Percentiles rank a stretch among this genome's conserved stretches.
Evolutionary conservation across 2,113 vertebrate species (phyloP).

Genomic region (Amphiprion percula): DNA sequence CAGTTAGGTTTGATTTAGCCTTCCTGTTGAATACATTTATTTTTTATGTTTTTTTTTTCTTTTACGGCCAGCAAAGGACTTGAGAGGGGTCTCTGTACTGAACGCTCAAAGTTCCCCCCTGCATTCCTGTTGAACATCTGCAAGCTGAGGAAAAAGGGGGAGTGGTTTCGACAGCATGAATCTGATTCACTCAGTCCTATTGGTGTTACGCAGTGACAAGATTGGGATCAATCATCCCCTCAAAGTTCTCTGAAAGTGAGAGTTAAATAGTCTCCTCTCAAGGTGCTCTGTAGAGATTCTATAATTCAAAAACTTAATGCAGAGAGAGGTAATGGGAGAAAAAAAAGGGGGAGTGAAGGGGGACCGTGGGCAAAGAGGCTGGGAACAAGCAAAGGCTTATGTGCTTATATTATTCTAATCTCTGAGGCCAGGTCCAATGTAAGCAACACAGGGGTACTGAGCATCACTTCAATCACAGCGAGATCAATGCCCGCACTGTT

Average conservation of each 20-base stretch:
- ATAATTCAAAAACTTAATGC: constrained; percentile 11
- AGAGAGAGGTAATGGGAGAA: constrained; percentile 30
- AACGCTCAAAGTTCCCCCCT: constrained; percentile 31
- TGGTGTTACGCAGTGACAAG: neutral
- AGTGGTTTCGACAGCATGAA: constrained; percentile 28
- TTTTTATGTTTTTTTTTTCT: constrained; percentile 41
- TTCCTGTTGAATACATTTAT: constrained; percentile 67
- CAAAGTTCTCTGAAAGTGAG: neutral
- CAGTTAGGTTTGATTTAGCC: constrained; percentile 65
- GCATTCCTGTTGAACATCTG: constrained; percentile 62
- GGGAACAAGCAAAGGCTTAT: constrained; percentile 81
- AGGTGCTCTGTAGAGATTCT: constrained; percentile 21
- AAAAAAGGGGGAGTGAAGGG: neutral
- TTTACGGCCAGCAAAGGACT: constrained; percentile 57
- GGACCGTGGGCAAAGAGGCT: constrained; percentile 33
- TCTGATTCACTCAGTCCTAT: neutral
- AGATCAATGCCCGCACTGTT: constrained; percentile 81
- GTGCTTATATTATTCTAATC: constrained; percentile 85
- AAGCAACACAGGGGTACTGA: constrained; percentile 81
- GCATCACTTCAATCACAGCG: constrained; percentile 82
- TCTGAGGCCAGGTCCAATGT: constrained; percentile 80
- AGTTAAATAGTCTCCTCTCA: constrained; percentile 1
- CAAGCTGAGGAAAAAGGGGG: constrained; percentile 28
- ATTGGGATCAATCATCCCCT: constrained; percentile 16
- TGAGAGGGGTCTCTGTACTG: constrained; percentile 83